A percentile compares a stretch with the other conserved stretches of the same genome.
phyloP scores from a whole-genome alignment of 2,888 invertebrate species.

The Pristionchus maxplancki region DNA sequence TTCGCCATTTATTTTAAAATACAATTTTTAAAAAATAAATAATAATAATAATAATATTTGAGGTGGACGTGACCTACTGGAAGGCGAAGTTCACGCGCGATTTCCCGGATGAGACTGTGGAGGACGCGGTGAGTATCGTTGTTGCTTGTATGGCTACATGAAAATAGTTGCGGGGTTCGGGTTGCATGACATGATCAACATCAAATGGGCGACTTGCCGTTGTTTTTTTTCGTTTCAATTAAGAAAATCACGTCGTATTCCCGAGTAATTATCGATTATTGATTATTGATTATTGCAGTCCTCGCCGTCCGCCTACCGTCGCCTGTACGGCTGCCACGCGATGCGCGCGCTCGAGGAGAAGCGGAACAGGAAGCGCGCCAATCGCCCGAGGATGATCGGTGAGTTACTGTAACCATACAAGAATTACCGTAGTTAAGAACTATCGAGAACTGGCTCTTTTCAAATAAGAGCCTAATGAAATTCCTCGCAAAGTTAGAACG shows the following conservation, averaged over 20 bases:
- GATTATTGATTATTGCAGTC: constrained; percentile 17
- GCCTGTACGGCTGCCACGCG: constrained; percentile 20
- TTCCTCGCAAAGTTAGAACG: no score
- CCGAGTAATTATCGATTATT: no score
- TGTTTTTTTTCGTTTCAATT: no score
- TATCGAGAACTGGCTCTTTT: no score
- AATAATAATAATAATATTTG: neutral
- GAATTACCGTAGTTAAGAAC: no score
- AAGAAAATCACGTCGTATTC: no score
- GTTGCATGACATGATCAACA: no score
- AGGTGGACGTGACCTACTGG: constrained; percentile 49
- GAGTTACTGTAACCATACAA: no score
- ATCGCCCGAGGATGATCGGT: constrained; percentile 43
- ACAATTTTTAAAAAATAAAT: neutral
- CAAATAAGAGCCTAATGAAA: no score
- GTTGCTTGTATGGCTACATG: neutral
- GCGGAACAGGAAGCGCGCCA: constrained; percentile 45
- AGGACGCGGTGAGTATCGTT: constrained; percentile 48
- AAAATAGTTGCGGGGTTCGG: no score
- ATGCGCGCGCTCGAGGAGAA: constrained; percentile 38
- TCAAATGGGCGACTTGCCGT: no score
- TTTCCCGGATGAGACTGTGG: constrained; percentile 43
- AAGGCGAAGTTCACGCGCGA: constrained; percentile 9
- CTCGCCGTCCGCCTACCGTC: constrained; percentile 40
- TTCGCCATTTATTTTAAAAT: neutral